Evolutionary conservation across 2,888 invertebrate genomes (phyloP).

Genomic region (Drosophila peninsularis): DNA sequence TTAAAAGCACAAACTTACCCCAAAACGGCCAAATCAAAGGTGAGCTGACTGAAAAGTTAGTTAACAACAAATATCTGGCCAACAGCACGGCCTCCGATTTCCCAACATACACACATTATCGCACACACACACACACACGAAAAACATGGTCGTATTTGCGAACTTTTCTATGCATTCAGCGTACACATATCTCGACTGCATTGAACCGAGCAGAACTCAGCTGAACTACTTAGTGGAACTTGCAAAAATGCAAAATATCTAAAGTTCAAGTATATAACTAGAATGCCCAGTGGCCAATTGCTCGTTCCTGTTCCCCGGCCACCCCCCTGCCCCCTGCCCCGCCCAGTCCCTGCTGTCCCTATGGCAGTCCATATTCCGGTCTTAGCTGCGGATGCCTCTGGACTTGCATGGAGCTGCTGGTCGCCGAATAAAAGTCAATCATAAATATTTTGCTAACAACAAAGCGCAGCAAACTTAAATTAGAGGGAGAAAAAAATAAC

Average conservation of each 20-base stretch:
- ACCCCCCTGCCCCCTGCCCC: background rate
- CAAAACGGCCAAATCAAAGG: constrained; percentile 40
- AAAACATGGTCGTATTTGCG: constrained; percentile 1
- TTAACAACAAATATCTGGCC: constrained; percentile 37
- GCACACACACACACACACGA: constrained; percentile 17
- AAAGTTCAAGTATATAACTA: constrained; percentile 40
- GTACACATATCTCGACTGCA: constrained; percentile 10
- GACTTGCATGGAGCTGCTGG: constrained; percentile 29
- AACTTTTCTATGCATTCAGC: constrained; percentile 8
- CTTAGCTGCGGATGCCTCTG: constrained; percentile 15
- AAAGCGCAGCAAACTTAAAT: constrained; percentile 68
- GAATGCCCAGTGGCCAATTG: constrained; percentile 13
- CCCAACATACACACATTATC: constrained; percentile 27
- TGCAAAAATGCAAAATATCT: constrained; percentile 46
- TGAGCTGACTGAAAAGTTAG: constrained; percentile 48
- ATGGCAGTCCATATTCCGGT: background rate
- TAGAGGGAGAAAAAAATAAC: constrained; percentile 37
- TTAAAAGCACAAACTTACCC: constrained; percentile 54
- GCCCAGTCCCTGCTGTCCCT: background rate
- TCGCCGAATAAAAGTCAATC: constrained; percentile 72
- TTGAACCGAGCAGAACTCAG: constrained; percentile 16
- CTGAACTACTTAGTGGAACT: constrained; percentile 33
- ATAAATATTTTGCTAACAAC: constrained; percentile 70
- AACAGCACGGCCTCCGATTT: constrained; percentile 17
- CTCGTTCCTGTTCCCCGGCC: background rate